Evolutionary conservation across 2,797 vertebrate species (phyloP).

Genomic region (Micropoecilia bifurca): DNA sequence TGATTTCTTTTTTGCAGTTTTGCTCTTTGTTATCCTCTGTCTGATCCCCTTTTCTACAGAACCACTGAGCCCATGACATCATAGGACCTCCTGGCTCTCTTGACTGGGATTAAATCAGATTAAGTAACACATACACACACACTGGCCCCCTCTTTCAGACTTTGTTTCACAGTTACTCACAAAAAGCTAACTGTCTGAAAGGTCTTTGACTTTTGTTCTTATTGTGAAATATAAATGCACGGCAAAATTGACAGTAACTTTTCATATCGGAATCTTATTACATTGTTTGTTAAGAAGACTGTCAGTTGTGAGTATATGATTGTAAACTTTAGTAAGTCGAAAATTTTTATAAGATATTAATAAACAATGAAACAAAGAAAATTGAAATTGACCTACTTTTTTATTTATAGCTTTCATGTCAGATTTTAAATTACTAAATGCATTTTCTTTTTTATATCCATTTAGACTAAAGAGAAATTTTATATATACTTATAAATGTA

Average conservation of each 20-base stretch:
- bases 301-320: neutral
- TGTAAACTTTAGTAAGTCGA: neutral
- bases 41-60: conserved; percentile 48
- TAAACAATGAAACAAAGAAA: neutral
- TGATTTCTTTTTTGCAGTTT: neutral
- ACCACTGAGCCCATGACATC: conserved; percentile 61
- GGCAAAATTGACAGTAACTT: neutral
- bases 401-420: neutral
- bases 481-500: neutral
- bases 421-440: neutral
- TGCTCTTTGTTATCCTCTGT: conserved; percentile 18
- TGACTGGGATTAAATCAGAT: conserved; percentile 71
- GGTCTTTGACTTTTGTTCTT: neutral
- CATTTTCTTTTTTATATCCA: neutral
- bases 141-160: conserved; percentile 11
- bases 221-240: neutral
- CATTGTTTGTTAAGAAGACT: neutral
- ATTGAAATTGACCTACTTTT: neutral
- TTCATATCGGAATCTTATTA: neutral
- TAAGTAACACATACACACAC: conserved; percentile 52
- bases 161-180: neutral
- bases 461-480: neutral
- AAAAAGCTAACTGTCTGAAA: neutral
- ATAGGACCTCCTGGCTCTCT: conserved; percentile 58
- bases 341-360: neutral